Conservation (phyloP, 2,888 invertebrate species). For the Doris montereyensis region DNA sequence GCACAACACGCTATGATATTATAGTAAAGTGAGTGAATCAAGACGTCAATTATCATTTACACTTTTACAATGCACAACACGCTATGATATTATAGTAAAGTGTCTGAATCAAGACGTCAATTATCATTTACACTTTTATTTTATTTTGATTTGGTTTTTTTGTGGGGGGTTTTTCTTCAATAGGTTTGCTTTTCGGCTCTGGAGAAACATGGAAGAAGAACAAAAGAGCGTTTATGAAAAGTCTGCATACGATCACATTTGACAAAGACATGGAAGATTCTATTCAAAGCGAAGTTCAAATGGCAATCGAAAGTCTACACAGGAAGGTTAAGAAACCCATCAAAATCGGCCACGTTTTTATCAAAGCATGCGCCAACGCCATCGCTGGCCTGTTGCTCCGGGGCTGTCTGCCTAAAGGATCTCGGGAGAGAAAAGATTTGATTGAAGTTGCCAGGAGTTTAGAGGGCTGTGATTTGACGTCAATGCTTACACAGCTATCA, state of each 20-base stretch:
- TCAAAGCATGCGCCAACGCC: constrained; percentile 39
- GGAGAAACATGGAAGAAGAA: constrained; percentile 45
- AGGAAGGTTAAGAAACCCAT: constrained; percentile 17
- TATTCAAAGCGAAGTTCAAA: constrained; percentile 33
- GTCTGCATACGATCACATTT: constrained; percentile 34
- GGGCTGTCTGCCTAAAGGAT: constrained; percentile 27
- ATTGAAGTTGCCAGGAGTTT: constrained; percentile 29
- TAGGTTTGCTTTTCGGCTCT: constrained; percentile 47
- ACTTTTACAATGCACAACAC: no score
- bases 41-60: no score
- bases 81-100: no score
- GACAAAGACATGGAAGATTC: constrained; percentile 37
- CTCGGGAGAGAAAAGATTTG: constrained; percentile 36
- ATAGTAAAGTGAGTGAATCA: no score
- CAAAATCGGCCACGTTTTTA: constrained; percentile 38
- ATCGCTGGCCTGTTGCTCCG: constrained; percentile 43
- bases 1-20: no score
- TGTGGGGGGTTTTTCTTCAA: not conserved
- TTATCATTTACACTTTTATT: not conserved
- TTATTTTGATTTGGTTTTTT: no score
- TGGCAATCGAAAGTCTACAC: constrained; percentile 9
- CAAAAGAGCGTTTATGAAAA: constrained; percentile 38
- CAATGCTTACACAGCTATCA: constrained; percentile 44
- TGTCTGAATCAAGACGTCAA: no score
- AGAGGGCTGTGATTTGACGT: constrained; percentile 43